Evolutionary conservation across 2,888 invertebrate genomes (phyloP), one percentile per base, ranked within the genome.

Genomic region (Tiliacea citrago): DNA sequence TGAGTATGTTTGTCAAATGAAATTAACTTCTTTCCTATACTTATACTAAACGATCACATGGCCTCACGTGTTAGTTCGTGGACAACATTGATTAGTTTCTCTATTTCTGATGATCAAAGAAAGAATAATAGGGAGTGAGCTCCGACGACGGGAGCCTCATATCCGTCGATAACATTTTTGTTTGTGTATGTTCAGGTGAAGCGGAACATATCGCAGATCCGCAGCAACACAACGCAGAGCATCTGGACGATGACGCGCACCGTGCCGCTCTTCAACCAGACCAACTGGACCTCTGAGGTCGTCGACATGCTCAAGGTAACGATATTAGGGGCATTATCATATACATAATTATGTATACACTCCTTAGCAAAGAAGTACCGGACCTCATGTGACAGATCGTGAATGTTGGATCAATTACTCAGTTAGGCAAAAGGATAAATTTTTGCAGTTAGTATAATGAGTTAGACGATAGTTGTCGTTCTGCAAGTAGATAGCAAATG

Each of bases 251-350:
- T 98, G 94, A 98, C 98, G 18, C 95, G 96, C 83, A 93, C 95
- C 60, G 96, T 97, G 77, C 94, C 96, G 60, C 97, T 98, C 49
- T 97, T 99, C 77, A 97, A 97, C 86, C 97, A 98, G 91, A 97
- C 97, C 75, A 98, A 98, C 93, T 99, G 99, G 98, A 98, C 98
- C n/a, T 93, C 93, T 7, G 97, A 97, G 82, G 98, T 98, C n/a
- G 96, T 95, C 63, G 94, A 95, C 80, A 97, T 97, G 94, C 94
- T 97, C 79, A 96, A 96, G 93, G 97, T 97, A 85, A 45, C 18
- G 9, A 13, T 29, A 75, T 12, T n/a, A 60, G 10, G 4, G 18
- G 2, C 21, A 12, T 24, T 53, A 35, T 18, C 18, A 35, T 13
- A 29, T 3, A 29, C 3, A 29, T 29, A 2, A 29, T 45, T 45